Conservation (phyloP, 2,888 invertebrate species). For the Drosophila fungiperda region DNA sequence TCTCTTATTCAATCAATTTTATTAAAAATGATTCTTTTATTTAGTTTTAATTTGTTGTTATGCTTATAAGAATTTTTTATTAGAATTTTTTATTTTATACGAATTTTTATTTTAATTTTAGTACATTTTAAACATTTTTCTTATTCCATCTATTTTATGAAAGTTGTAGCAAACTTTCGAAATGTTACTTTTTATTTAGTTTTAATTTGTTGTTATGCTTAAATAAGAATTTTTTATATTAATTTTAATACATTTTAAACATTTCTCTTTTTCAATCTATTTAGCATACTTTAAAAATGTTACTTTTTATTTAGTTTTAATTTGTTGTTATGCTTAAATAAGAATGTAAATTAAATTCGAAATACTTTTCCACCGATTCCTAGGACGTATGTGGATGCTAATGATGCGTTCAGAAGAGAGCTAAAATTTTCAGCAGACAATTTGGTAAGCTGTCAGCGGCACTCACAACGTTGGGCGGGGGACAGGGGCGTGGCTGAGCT, state of each 20-base stretch:
- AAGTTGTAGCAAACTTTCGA: too few species aligned
- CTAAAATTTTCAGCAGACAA: conserved; percentile 62
- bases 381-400: conserved; percentile 48
- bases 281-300: too few species aligned
- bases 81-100: too few species aligned
- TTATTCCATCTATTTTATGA: too few species aligned
- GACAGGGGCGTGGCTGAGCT: conserved; percentile 10
- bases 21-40: too few species aligned
- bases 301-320: neutral
- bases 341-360: conserved; percentile 11
- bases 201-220: too few species aligned
- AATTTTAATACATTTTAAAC: too few species aligned
- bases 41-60: too few species aligned
- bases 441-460: conserved; percentile 77
- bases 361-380: conserved; percentile 9
- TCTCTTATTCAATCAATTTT: too few species aligned
- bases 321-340: neutral
- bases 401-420: conserved; percentile 55
- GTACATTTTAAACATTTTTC: too few species aligned
- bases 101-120: neutral
- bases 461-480: conserved; percentile 50
- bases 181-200: too few species aligned
- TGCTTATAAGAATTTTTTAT: neutral
- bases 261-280: too few species aligned
- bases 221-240: neutral